These are phyloP conservation scores for Salvelinus fontinalis DNA, from an alignment of 2,113 vertebrate species.

Conservation along the genomic window DNA sequence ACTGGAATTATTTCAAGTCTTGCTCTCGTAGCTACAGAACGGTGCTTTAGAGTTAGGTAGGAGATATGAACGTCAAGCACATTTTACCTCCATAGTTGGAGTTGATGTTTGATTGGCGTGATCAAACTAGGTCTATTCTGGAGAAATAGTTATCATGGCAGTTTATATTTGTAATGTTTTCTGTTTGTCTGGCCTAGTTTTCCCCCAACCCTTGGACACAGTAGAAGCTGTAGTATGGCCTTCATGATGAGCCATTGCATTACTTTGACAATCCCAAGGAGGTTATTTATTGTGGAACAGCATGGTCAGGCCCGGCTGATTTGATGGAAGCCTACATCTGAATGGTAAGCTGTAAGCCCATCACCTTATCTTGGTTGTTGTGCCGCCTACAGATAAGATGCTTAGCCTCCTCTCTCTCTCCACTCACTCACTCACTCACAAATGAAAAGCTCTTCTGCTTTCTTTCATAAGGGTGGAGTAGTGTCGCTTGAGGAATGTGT, in stretches of 20 bases:
- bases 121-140: no score
- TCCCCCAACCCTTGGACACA: not conserved
- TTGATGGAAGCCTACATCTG: conserved; percentile 2
- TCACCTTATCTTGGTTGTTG: conserved; percentile 26
- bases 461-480: not conserved
- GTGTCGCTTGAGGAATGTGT: not conserved
- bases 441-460: no score
- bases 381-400: conserved; percentile 21
- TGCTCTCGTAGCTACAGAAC: not conserved
- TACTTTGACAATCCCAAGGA: not conserved
- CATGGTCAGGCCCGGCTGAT: conserved; percentile 11
- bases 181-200: no score
- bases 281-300: not conserved
- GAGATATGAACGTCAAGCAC: not conserved
- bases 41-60: not conserved
- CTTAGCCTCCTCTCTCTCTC: not conserved
- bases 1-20: not conserved
- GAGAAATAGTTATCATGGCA: no score
- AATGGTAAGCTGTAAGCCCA: not conserved
- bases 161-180: no score
- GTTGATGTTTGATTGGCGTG: no score
- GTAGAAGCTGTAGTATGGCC: not conserved
- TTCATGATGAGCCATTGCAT: not conserved
- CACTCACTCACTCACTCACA: no score
- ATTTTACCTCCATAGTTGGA: not conserved